Percentiles rank a stretch among this genome's conserved stretches.
Conservation (phyloP, 2,113 vertebrate species). For the Anolis sagrei region DNA sequence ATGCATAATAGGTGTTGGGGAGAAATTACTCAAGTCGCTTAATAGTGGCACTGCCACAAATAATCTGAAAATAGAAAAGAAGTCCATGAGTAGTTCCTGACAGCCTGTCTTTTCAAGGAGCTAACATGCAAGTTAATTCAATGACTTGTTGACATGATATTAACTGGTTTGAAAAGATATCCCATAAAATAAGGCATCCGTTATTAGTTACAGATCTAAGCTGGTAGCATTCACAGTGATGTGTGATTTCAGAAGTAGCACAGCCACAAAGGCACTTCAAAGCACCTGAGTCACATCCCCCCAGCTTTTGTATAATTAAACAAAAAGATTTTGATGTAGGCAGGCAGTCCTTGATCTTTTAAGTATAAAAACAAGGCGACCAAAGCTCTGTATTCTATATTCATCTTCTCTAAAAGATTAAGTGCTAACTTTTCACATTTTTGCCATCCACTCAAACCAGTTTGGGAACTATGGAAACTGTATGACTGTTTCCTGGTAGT, state of each 20-base stretch:
- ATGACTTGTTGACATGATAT: constrained; percentile 65
- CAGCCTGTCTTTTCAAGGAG: constrained; percentile 47
- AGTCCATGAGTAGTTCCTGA: neutral
- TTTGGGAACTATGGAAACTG: constrained; percentile 31
- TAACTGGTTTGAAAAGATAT: constrained; percentile 61
- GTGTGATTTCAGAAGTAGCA: constrained; percentile 50
- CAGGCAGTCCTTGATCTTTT: constrained; percentile 59
- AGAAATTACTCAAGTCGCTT: neutral
- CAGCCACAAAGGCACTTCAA: constrained; percentile 64
- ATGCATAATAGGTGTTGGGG: neutral
- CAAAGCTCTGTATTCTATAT: constrained; percentile 4
- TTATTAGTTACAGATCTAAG: constrained; percentile 55
- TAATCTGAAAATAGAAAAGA: constrained; percentile 31
- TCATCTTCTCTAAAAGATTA: constrained; percentile 15
- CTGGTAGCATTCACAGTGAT: constrained; percentile 49
- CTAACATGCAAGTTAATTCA: constrained; percentile 62
- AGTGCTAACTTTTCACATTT: constrained; percentile 26
- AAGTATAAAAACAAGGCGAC: constrained; percentile 45
- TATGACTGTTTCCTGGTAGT: constrained; percentile 30
- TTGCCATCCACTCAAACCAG: constrained; percentile 13
- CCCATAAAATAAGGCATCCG: constrained; percentile 40
- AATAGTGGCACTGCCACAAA: constrained; percentile 4
- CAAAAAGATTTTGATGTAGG: constrained; percentile 3
- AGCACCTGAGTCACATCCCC: constrained; percentile 53
- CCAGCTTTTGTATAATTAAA: constrained; percentile 68